Evolutionary conservation across 1,140 invertebrate genomes (phyloP).

Genomic region (Apolygus lucorum): DNA sequence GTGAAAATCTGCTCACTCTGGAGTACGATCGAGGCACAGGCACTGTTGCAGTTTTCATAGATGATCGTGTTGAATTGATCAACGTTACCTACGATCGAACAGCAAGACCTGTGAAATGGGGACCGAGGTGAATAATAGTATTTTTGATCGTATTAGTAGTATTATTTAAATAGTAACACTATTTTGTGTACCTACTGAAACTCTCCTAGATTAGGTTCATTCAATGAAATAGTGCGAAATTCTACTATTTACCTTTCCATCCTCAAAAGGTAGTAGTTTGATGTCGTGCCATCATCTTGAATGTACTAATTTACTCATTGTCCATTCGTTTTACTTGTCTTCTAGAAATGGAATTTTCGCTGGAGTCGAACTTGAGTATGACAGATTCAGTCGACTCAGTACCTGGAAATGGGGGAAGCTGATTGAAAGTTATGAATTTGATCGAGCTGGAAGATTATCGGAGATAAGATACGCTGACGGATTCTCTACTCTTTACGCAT

Average conservation of each 20-base stretch:
- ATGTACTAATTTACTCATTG: too few relatives aligned
- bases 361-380: constrained; percentile 84
- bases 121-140: constrained; percentile 50
- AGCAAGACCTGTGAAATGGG: constrained; percentile 82
- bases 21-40: constrained; percentile 86
- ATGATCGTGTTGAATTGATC: constrained; percentile 76
- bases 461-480: constrained; percentile 84
- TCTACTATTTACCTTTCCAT: too few relatives aligned
- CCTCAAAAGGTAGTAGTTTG: too few relatives aligned
- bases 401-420: constrained; percentile 89
- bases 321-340: too few relatives aligned
- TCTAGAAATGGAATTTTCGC: constrained; percentile 63
- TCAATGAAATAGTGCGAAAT: too few relatives aligned
- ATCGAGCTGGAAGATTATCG: constrained; percentile 71
- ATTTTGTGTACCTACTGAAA: too few relatives aligned
- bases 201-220: too few relatives aligned
- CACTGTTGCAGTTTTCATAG: constrained; percentile 82
- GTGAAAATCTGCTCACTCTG: constrained; percentile 80
- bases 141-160: not conserved
- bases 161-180: too few relatives aligned
- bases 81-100: constrained; percentile 87
- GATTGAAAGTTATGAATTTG: constrained; percentile 78
- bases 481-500: constrained; percentile 74
- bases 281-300: too few relatives aligned
- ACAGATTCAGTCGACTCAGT: constrained; percentile 78